A percentile compares a stretch with the other conserved stretches of the same genome.
phyloP scores from a whole-genome alignment of 2,113 vertebrate genomes.

The Gadus chalcogrammus region DNA sequence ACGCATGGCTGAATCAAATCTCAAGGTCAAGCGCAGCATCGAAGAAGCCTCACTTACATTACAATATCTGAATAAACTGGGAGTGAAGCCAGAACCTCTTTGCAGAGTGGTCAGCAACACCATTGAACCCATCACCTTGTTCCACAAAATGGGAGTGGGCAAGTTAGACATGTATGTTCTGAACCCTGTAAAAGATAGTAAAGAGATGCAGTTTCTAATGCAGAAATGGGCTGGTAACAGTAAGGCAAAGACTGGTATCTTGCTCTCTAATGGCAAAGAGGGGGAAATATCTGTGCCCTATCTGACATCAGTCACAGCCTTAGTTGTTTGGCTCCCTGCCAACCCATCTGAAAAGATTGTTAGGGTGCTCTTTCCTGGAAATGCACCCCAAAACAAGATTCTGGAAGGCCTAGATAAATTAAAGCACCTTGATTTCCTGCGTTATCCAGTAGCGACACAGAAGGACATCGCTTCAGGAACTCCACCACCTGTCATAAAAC shows the following conservation, averaged over 20 bases:
- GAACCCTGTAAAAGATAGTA: conserved; percentile 96
- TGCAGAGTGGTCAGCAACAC: conserved; percentile 88
- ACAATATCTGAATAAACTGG: conserved; percentile 87
- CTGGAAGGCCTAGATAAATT: conserved; percentile 96
- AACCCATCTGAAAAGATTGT: conserved; percentile 92
- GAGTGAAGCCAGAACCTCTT: conserved; percentile 89
- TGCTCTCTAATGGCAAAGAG: conserved; percentile 90
- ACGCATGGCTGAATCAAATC: conserved; percentile 86
- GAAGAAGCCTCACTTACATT: conserved; percentile 93
- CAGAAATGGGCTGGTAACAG: conserved; percentile 98
- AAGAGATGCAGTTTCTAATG: conserved; percentile 99
- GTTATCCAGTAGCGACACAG: conserved; percentile 91
- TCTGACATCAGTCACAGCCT: conserved; percentile 93
- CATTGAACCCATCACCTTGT: conserved; percentile 92
- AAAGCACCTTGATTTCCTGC: conserved; percentile 92
- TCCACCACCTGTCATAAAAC: conserved; percentile 81
- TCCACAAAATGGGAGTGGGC: conserved; percentile 98
- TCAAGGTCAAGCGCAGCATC: conserved; percentile 93
- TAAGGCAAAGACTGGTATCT: conserved; percentile 95
- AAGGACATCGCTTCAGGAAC: conserved; percentile 86
- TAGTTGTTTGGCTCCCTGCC: conserved; percentile 95
- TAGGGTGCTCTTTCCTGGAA: conserved; percentile 94
- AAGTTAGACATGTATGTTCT: conserved; percentile 95
- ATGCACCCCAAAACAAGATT: conserved; percentile 97
- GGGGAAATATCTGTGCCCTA: conserved; percentile 98